A percentile compares a stretch with the other conserved stretches of the same genome.
Evolutionary conservation across 2,113 vertebrate species (phyloP).

Genomic region (Heterotilapia buettikoferi): DNA sequence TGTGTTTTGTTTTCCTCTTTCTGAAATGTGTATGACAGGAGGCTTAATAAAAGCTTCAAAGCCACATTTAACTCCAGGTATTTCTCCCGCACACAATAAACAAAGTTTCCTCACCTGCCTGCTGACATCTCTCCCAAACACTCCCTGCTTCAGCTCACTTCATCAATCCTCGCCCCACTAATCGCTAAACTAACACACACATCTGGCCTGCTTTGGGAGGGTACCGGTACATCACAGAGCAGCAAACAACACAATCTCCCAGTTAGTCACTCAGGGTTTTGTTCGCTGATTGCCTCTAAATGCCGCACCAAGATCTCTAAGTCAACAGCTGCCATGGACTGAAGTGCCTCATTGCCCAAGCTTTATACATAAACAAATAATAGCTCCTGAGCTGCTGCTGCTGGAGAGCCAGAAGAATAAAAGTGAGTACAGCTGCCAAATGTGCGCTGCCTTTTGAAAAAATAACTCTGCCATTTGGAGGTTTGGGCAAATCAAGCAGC

Average conservation of each 20-base stretch:
- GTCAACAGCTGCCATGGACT: conserved; percentile 37
- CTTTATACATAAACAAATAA: conserved; percentile 37
- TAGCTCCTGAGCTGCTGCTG: neutral
- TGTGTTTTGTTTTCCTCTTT: neutral
- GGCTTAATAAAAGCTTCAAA: neutral
- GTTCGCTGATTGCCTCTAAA: conserved; percentile 9
- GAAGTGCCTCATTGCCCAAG: neutral
- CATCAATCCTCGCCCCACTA: neutral
- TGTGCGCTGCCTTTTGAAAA: neutral
- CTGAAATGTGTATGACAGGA: neutral
- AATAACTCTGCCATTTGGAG: neutral
- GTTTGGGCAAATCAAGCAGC: conserved; percentile 9
- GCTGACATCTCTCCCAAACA: neutral
- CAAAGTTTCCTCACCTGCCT: neutral
- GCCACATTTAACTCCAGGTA: neutral
- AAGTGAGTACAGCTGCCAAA: neutral
- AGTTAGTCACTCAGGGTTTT: conserved; percentile 16
- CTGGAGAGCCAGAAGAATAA: neutral
- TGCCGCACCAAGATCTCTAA: neutral
- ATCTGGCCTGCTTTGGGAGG: neutral
- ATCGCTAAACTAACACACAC: conserved; percentile 34
- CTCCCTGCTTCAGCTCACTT: neutral
- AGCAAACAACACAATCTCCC: neutral
- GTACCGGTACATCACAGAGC: neutral
- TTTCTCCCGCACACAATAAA: neutral